Evolutionary conservation across 2,113 vertebrate species (phyloP), one percentile per base, ranked within the genome.

Genomic region (Nesogale talazaci): DNA sequence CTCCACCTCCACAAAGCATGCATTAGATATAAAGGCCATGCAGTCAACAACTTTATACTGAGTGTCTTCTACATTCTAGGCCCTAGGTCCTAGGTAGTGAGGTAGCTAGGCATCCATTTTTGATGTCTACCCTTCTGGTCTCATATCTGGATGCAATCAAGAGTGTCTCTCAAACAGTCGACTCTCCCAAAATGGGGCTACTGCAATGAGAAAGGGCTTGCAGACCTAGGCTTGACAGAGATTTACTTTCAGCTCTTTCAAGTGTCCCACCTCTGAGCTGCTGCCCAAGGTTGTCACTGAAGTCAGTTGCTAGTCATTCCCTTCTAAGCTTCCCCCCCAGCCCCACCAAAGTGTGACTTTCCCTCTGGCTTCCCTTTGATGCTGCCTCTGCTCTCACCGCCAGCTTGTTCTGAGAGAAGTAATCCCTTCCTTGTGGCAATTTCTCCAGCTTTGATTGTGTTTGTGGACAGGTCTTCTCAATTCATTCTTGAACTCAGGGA

Each of bases 291-390:
- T 40, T 2, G 69, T 17, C 1, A 16, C 3, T n/a, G 34, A 72
- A 5, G 0, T 27, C 52, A 42, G 36, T 23, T 34, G 57, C 65
- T 19, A 31, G 34, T 20, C 34, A n/a, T 46, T 69, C 46, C 40
- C 36, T 2, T 12, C 59, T 52, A 9, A 6, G n/a, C 2, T 11
- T 25, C 56, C 34, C 29, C 17, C 23, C 0, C 20, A 34, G 56
- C 34, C 29, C 17, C 23, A 0, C 20, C 29, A 65, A n/a, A 34
- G 3, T 1, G 61, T n/a, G 15, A 0, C 2, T 9, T 3, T 34
- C 29, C 14, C 23, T 56, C 69, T 15, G 17, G 2, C 31, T 2
- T 7, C 3, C 59, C 61, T 14, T 3, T 0, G 6, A 34, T 40
- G 63, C 20, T 65, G 56, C 17, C 31, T 19, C 74, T 2, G 29